Percentiles rank a stretch among this genome's conserved stretches.
These are phyloP conservation scores for Pterocles gutturalis DNA, from an alignment of 2,113 vertebrate genomes.

Conservation along the genomic window DNA sequence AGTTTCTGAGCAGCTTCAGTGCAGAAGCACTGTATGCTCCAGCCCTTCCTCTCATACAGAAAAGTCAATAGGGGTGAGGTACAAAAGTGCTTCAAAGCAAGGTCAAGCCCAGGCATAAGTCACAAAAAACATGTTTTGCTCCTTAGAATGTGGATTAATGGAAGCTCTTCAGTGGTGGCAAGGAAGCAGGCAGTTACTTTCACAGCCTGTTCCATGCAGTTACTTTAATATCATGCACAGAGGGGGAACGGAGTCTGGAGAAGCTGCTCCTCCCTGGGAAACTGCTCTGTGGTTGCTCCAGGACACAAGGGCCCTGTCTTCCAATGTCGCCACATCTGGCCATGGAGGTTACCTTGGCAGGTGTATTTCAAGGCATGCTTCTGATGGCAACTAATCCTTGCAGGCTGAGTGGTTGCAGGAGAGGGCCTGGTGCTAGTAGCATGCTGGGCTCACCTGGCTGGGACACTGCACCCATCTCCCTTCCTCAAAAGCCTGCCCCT, in stretches of 20 bases:
- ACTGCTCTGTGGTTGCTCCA: background rate
- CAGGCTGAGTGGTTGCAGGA: background rate
- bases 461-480: background rate
- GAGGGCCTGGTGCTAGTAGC: background rate
- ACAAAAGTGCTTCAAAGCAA: background rate
- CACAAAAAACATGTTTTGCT: background rate
- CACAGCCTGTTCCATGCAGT: background rate
- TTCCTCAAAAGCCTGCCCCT: background rate
- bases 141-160: background rate
- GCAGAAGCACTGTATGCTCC: background rate
- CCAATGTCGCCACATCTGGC: background rate
- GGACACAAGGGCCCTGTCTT: background rate
- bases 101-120: background rate
- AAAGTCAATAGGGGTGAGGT: background rate
- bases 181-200: background rate
- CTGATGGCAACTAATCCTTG: accelerated
- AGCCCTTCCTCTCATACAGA: background rate
- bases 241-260: background rate
- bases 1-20: background rate
- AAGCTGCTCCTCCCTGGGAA: background rate
- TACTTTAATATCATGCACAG: background rate
- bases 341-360: background rate
- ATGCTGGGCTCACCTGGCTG: accelerated
- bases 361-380: background rate
- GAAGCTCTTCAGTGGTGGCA: background rate